A percentile compares a stretch with the other conserved stretches of the same genome.
Evolutionary conservation across 2,113 vertebrate species (phyloP).

Genomic region (Elephantulus edwardii): DNA sequence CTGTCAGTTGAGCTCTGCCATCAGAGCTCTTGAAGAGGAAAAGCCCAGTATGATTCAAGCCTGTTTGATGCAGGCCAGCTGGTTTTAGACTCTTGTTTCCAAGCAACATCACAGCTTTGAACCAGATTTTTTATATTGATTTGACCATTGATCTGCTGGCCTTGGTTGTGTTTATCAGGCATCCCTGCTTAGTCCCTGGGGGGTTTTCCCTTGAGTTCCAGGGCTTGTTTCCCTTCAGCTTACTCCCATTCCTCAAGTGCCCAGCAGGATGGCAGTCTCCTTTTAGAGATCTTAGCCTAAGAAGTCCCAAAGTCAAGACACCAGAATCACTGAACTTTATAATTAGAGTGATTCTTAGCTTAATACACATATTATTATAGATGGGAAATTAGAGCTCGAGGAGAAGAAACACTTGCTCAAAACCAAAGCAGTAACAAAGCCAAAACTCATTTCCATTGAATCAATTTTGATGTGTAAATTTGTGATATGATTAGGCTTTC

Average conservation of each 20-base stretch:
- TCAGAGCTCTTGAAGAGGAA: not conserved
- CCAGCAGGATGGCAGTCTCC: not conserved
- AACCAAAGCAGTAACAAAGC: not conserved
- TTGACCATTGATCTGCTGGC: not conserved
- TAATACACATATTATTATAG: not conserved
- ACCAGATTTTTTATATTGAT: not conserved
- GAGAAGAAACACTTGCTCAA: conserved; percentile 23
- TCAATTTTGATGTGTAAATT: not conserved
- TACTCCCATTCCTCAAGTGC: not conserved
- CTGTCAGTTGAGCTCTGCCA: not conserved
- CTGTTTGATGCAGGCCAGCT: not conserved
- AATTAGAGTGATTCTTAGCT: not conserved
- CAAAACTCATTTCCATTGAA: not conserved
- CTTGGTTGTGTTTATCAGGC: accelerated
- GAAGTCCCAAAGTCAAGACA: not conserved
- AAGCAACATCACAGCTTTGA: conserved; percentile 3
- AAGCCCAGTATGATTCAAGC: not conserved
- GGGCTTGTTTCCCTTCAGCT: not conserved
- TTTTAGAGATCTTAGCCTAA: conserved; percentile 7
- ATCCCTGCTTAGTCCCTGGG: not conserved
- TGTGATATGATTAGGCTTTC: not conserved
- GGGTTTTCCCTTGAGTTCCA: not conserved
- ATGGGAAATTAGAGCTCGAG: not conserved
- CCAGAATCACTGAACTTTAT: not conserved
- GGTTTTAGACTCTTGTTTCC: conserved; percentile 26